Percentiles rank a stretch among this genome's conserved stretches.
Evolutionary conservation across 1,140 invertebrate species (phyloP).

Genomic region (Conus betulinus): DNA sequence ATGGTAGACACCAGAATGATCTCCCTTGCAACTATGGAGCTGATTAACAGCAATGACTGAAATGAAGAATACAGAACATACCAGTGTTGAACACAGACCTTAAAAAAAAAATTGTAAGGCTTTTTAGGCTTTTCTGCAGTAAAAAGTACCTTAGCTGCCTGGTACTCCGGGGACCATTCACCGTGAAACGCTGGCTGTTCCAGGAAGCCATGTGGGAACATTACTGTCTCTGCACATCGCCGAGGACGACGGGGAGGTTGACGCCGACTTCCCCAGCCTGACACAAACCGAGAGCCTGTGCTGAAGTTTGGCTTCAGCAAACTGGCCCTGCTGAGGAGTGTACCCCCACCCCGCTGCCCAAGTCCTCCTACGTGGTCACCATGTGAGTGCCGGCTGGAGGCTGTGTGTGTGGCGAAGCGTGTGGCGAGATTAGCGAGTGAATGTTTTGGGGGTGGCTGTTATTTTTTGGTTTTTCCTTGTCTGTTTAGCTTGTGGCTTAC

Average conservation of each 20-base stretch:
- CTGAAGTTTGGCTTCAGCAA: slow-evolving; percentile 94
- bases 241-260: slow-evolving; percentile 98
- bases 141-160: not conserved
- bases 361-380: slow-evolving; percentile 58
- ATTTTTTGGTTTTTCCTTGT: no score
- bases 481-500: no score
- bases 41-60: no score
- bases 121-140: not conserved
- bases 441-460: no score
- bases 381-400: slow-evolving; percentile 38
- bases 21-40: no score
- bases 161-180: not conserved
- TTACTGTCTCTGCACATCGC: slow-evolving; percentile 87
- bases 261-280: slow-evolving; percentile 93
- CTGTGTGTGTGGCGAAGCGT: no score
- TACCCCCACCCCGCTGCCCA: slow-evolving; percentile 53
- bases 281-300: slow-evolving; percentile 89
- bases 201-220: slow-evolving; percentile 65
- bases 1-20: no score
- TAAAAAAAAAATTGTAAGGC: no score
- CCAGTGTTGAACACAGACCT: no score
- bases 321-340: slow-evolving; percentile 89
- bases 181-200: slow-evolving; percentile 1
- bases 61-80: no score
- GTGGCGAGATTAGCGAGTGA: no score